Base-by-base conservation (phyloP, 1,140 invertebrate genomes). In the Trachymyrmex cornetzi region DNA sequence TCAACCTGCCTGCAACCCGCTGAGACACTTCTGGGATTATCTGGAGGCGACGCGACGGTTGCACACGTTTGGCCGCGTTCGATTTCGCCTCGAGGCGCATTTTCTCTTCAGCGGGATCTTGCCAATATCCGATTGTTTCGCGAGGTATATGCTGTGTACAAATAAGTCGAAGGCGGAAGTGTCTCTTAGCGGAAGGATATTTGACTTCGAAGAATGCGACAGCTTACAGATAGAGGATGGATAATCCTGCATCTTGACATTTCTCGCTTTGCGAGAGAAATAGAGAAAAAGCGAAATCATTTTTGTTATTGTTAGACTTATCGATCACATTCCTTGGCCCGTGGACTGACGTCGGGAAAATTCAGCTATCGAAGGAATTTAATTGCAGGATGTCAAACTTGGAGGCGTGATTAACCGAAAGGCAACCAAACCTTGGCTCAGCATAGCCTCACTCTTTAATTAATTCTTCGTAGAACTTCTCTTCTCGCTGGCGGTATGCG, bases 61-160 rank as follows among this genome's bases (percentile, higher is more conserved):
- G 34, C 48, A 59, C 53, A 53, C 61, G 77, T 27, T 44, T 19
- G 64, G 14, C 19, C 66, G 44, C 67, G n/a, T 82, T 71, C 67
- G 34, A 86, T 79, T 66, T 16, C 16, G 12, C 34, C 22, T 44
- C 57, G 61, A 53, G 27, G 59, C 44, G 50, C 75, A 34, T 67
- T 85, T 85, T n/a, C 81, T 77, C 53, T 38, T 61, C 24, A 44
- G 27, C 16, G 38, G 24, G 57, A 71, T 85, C 19, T 57, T 77
- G 27, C 69, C 81, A 77, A 85, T 85, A 63, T 48, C 72, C 57
- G 57, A 77, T 85, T 85, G 71, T 85, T 57, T 38, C 24, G 34
- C 38, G 53, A 48, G 12, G 19, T 71, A 22, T 69, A 74, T n/a
- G 22, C 6, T 19, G 67, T 22, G 71, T 75, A 84, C 27, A 75